These are phyloP conservation scores for Leptopterna dolabrata DNA, from an alignment of 2,888 invertebrate species.

Conservation along the genomic window DNA sequence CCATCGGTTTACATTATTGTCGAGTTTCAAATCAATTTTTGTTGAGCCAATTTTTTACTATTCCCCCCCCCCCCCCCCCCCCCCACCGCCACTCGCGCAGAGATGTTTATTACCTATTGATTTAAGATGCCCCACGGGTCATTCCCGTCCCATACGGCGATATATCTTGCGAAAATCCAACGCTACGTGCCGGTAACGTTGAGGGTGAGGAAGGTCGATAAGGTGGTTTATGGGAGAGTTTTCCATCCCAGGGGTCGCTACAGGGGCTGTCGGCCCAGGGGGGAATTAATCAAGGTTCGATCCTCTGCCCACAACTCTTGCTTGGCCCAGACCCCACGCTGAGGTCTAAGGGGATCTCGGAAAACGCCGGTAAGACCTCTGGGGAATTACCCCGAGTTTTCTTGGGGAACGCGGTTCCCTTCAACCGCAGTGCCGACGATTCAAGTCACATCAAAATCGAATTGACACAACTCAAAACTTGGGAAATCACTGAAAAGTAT, in stretches of 20 bases:
- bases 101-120: slow-evolving; percentile 45
- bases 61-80: neutral
- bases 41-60: neutral
- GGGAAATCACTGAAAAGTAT: too few relatives aligned
- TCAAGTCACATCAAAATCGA: too few relatives aligned
- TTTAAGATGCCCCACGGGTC: slow-evolving; percentile 39
- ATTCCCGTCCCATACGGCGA: slow-evolving; percentile 21
- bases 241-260: neutral
- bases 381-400: neutral
- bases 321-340: neutral
- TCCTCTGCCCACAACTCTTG: neutral
- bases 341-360: neutral
- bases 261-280: neutral
- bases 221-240: slow-evolving; percentile 1
- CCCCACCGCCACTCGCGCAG: neutral
- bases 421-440: too few relatives aligned
- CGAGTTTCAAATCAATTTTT: neutral
- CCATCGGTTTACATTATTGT: too few relatives aligned
- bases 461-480: too few relatives aligned
- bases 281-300: slow-evolving; percentile 11
- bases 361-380: neutral
- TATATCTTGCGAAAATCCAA: slow-evolving; percentile 27
- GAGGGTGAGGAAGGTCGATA: neutral
- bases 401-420: neutral
- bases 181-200: neutral